Conservation (phyloP, 1,140 invertebrate species). For the Cecropterus lyciades region DNA sequence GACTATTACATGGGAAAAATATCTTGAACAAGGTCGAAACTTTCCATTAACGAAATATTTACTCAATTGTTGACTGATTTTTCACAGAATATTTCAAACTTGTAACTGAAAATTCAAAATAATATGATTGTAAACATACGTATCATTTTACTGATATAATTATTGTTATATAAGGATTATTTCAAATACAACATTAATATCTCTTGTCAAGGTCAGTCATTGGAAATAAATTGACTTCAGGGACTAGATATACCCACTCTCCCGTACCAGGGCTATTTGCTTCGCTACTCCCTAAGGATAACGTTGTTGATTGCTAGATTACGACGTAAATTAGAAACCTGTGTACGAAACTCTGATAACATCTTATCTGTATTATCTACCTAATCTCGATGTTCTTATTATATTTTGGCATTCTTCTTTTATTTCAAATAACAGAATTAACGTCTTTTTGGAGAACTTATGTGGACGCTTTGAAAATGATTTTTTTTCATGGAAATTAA, state of each 20-base stretch:
- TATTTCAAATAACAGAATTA: slow-evolving; percentile 15
- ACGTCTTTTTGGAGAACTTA: too few relatives aligned
- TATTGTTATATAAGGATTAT: too few relatives aligned
- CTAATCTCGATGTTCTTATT: background rate
- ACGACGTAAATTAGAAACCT: slow-evolving; percentile 21
- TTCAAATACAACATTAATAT: too few relatives aligned
- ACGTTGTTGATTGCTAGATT: slow-evolving; percentile 36
- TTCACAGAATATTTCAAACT: too few relatives aligned
- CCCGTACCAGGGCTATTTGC: slow-evolving; percentile 25
- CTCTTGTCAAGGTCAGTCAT: slow-evolving; percentile 44
- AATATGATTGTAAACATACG: too few relatives aligned
- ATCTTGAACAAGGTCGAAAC: too few relatives aligned
- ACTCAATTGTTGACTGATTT: too few relatives aligned
- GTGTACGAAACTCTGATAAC: slow-evolving; percentile 21
- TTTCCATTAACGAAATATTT: too few relatives aligned
- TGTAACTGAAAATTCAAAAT: too few relatives aligned
- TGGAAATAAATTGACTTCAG: slow-evolving; percentile 23
- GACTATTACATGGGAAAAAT: background rate
- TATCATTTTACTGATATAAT: too few relatives aligned
- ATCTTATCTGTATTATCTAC: slow-evolving; percentile 3
- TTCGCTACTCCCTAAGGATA: slow-evolving; percentile 24
- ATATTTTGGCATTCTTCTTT: background rate
- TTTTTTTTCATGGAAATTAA: too few relatives aligned
- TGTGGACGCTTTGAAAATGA: too few relatives aligned
- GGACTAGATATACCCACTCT: slow-evolving; percentile 24